phyloP scores from a whole-genome alignment of 2,888 invertebrate species.

The Sipunculus nudus region DNA sequence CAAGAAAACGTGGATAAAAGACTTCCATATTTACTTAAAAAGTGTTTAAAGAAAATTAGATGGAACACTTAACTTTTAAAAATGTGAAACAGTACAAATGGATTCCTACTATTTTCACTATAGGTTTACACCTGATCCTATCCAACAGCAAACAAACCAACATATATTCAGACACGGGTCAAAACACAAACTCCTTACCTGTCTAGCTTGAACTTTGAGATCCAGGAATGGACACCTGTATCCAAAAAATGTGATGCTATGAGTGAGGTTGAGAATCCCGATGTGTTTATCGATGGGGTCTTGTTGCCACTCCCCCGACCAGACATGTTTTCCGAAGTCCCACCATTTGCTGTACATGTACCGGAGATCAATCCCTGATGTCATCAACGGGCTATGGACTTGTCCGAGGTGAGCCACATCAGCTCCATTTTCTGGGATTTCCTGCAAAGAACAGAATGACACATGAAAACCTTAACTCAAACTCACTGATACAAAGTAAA shows the following conservation, averaged over 20 bases:
- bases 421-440: conserved; percentile 90
- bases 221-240: conserved; percentile 70
- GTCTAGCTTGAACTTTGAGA: conserved; percentile 74
- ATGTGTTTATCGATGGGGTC: conserved; percentile 70
- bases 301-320: conserved; percentile 73
- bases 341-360: conserved; percentile 60
- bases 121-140: too few relatives aligned
- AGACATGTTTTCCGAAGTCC: conserved; percentile 71
- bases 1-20: too few relatives aligned
- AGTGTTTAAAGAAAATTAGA: too few relatives aligned
- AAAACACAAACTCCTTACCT: conserved; percentile 73
- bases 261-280: conserved; percentile 74
- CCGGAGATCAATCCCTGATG: conserved; percentile 69
- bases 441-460: conserved; percentile 72
- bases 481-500: too few relatives aligned
- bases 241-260: conserved; percentile 74
- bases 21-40: too few relatives aligned
- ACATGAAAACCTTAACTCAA: too few relatives aligned
- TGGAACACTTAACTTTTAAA: too few relatives aligned
- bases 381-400: conserved; percentile 75
- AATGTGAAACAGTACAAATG: too few relatives aligned
- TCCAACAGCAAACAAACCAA: too few relatives aligned
- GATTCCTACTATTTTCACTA: too few relatives aligned
- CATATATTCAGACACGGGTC: too few relatives aligned
- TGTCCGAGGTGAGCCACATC: conserved; percentile 83